phyloP scores from a whole-genome alignment of 2,113 vertebrate species.

The Numida meleagris region DNA sequence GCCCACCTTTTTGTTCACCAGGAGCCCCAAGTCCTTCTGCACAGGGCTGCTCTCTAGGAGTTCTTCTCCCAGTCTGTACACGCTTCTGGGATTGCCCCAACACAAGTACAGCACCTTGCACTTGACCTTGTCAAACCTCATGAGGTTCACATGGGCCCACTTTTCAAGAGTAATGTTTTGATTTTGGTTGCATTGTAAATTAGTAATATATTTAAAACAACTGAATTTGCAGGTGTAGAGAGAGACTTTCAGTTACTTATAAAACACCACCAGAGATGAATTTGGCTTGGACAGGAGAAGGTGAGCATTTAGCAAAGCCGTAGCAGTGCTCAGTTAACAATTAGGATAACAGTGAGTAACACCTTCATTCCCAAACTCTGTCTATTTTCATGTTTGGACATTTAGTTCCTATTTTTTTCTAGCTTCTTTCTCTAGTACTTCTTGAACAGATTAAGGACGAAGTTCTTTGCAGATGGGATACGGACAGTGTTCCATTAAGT shows the following conservation, averaged over 20 bases:
- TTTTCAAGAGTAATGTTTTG: background rate
- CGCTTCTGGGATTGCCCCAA: background rate
- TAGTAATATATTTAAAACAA: background rate
- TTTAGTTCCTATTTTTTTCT: background rate
- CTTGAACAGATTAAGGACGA: background rate
- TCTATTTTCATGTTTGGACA: background rate
- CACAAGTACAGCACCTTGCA: background rate
- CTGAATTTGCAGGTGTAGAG: background rate
- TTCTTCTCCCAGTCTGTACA: background rate
- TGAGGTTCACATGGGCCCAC: background rate
- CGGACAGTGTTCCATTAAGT: background rate
- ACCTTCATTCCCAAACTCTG: background rate
- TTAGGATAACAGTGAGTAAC: background rate
- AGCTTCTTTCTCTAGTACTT: background rate
- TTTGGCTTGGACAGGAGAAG: background rate
- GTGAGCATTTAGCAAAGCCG: background rate
- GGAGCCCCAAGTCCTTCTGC: background rate
- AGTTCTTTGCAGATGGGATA: background rate
- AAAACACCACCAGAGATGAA: background rate
- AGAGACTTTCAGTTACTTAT: background rate
- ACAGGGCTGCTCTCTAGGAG: background rate
- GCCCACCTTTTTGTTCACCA: background rate
- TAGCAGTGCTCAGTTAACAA: background rate
- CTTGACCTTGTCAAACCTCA: background rate
- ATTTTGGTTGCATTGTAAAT: background rate